phyloP scores from a whole-genome alignment of 2,888 invertebrate species.

The Chymomyza amoena region DNA sequence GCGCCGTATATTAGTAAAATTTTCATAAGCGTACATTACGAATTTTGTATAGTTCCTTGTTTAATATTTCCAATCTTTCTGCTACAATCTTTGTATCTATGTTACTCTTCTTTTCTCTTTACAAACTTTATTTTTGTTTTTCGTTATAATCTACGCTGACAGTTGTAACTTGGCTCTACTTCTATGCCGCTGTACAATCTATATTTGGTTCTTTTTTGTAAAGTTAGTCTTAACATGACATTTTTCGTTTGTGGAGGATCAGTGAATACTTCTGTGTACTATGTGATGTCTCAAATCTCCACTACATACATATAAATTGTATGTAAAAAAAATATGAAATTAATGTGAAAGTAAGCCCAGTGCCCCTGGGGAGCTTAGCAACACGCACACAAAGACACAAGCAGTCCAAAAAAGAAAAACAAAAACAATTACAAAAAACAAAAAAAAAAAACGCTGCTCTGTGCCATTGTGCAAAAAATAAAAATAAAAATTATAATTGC shows the following conservation, averaged over 20 bases:
- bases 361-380: slow-evolving; percentile 58
- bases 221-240: slow-evolving; percentile 45
- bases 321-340: slow-evolving; percentile 4
- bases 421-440: background rate
- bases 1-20: slow-evolving; percentile 64
- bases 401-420: slow-evolving; percentile 14
- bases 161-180: background rate
- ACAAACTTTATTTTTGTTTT: background rate
- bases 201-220: slow-evolving; percentile 45
- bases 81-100: background rate
- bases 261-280: slow-evolving; percentile 47
- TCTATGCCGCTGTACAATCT: slow-evolving; percentile 20
- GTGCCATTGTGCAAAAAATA: background rate
- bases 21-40: slow-evolving; percentile 64
- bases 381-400: slow-evolving; percentile 6
- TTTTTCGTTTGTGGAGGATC: slow-evolving; percentile 36
- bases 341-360: slow-evolving; percentile 44
- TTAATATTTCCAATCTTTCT: background rate
- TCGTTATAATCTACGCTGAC: background rate
- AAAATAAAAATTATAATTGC: slow-evolving; percentile 8
- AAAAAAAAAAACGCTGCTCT: slow-evolving; percentile 1
- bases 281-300: slow-evolving; percentile 71
- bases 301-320: slow-evolving; percentile 33
- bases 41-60: slow-evolving; percentile 68
- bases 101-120: background rate